phyloP scores from a whole-genome alignment of 2,113 vertebrate species.

The Malurus melanocephalus region DNA sequence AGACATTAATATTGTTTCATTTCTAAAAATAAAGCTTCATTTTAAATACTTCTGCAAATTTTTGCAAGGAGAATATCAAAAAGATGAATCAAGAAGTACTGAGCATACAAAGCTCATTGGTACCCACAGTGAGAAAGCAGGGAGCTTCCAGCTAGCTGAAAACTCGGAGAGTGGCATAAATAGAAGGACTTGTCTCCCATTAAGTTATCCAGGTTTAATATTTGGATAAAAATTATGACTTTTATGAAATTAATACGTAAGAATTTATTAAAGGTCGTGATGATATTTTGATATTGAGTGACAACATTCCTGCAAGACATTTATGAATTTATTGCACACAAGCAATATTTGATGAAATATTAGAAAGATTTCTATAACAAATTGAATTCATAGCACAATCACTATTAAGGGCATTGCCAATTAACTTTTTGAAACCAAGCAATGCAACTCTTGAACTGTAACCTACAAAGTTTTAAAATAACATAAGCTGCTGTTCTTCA shows the following conservation, averaged over 20 bases:
- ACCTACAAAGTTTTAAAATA: not conserved
- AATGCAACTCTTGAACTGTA: not conserved
- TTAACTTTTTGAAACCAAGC: not conserved
- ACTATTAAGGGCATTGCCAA: not conserved
- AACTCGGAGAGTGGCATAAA: not conserved
- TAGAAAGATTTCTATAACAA: not conserved
- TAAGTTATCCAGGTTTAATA: not conserved
- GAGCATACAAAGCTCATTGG: not conserved
- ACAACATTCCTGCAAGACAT: not conserved
- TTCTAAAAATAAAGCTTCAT: slow-evolving; percentile 12
- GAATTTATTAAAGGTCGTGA: not conserved
- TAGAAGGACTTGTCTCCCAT: not conserved
- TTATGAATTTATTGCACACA: not conserved
- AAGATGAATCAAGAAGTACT: not conserved
- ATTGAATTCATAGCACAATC: not conserved
- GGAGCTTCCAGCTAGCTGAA: not conserved
- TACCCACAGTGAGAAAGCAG: not conserved
- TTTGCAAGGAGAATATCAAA: not conserved
- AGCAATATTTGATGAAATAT: not conserved
- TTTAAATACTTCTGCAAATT: not conserved
- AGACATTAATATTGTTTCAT: not conserved
- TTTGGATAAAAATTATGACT: not conserved
- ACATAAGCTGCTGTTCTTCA: not conserved
- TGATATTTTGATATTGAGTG: not conserved
- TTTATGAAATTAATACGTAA: not conserved